A percentile compares a stretch with the other conserved stretches of the same genome.
Evolutionary conservation across 2,888 invertebrate genomes (phyloP).

Genomic region (Proisotoma minuta): DNA sequence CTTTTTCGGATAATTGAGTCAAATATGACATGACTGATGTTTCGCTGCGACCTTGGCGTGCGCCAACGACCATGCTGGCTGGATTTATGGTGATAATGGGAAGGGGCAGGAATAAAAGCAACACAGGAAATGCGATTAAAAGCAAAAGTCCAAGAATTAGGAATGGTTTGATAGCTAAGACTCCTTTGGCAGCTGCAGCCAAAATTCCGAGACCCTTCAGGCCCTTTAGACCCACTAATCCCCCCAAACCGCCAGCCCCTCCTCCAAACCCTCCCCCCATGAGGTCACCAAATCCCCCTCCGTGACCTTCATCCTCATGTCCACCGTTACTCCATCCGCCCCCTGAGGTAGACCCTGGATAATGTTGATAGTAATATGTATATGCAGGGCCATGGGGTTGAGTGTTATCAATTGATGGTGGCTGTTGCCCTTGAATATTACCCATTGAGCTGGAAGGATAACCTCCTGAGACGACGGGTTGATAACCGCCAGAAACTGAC

Average conservation of each 20-base stretch:
- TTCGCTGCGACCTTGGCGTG: constrained; percentile 15
- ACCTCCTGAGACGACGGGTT: not conserved
- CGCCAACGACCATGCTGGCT: not conserved
- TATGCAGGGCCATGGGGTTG: constrained; percentile 23
- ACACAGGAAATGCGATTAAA: constrained; percentile 37
- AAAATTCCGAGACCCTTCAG: constrained; percentile 25
- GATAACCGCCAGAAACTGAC: not conserved
- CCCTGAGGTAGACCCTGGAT: constrained; percentile 17
- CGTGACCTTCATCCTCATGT: constrained; percentile 12
- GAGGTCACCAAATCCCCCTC: constrained; percentile 24
- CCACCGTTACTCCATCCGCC: not conserved
- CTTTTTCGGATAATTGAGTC: constrained; percentile 35
- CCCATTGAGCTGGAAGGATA: not conserved
- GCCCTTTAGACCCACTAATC: constrained; percentile 21
- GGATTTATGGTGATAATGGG: constrained; percentile 43
- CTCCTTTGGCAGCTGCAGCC: constrained; percentile 30
- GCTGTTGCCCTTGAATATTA: constrained; percentile 1
- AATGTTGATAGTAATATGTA: constrained; percentile 43
- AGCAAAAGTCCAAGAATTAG: constrained; percentile 37
- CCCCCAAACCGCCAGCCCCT: constrained; percentile 23
- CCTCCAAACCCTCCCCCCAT: constrained; percentile 28
- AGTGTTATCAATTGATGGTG: not conserved
- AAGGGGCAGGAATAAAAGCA: constrained; percentile 39
- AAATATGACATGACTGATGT: constrained; percentile 24
- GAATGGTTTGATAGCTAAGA: constrained; percentile 39